Percentiles rank a stretch among this genome's conserved stretches.
These are phyloP conservation scores for Rhineura floridana DNA, from an alignment of 2,113 vertebrate species.

Conservation along the genomic window DNA sequence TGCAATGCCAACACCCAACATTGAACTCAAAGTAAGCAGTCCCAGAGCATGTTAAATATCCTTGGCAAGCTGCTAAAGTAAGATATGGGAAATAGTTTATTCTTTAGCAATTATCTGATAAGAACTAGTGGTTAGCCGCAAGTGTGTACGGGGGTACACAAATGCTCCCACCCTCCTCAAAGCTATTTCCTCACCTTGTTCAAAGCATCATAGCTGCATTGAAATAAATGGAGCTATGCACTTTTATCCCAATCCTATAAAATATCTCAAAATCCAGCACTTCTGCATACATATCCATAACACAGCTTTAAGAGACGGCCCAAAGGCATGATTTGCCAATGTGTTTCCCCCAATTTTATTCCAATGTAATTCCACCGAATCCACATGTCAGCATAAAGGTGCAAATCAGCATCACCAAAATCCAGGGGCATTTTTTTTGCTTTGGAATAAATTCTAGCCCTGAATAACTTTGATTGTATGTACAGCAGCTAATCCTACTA, in stretches of 20 bases:
- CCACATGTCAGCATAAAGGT: neutral
- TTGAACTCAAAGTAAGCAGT: constrained; percentile 41
- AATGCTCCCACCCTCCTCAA: neutral
- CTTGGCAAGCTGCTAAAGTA: constrained; percentile 59
- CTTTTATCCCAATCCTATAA: constrained; percentile 13
- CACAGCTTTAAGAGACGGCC: constrained; percentile 22
- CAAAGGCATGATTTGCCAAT: constrained; percentile 19
- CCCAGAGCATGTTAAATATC: constrained; percentile 55
- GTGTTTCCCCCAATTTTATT: neutral
- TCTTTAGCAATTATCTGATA: constrained; percentile 67
- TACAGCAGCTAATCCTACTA: neutral
- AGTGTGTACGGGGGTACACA: constrained; percentile 31
- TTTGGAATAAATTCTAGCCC: neutral
- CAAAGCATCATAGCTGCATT: constrained; percentile 30
- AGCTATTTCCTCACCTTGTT: constrained; percentile 24
- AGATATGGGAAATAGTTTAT: constrained; percentile 53
- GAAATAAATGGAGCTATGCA: constrained; percentile 10
- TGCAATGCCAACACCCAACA: constrained; percentile 24
- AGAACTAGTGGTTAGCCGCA: constrained; percentile 36
- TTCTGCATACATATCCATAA: constrained; percentile 31
- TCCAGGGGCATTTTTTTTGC: neutral
- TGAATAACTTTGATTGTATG: neutral
- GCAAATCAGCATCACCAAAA: constrained; percentile 11
- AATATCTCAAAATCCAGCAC: constrained; percentile 6
- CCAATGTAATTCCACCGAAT: constrained; percentile 1